Conservation (phyloP, 2,113 vertebrate genomes). For the Gallinago media region DNA sequence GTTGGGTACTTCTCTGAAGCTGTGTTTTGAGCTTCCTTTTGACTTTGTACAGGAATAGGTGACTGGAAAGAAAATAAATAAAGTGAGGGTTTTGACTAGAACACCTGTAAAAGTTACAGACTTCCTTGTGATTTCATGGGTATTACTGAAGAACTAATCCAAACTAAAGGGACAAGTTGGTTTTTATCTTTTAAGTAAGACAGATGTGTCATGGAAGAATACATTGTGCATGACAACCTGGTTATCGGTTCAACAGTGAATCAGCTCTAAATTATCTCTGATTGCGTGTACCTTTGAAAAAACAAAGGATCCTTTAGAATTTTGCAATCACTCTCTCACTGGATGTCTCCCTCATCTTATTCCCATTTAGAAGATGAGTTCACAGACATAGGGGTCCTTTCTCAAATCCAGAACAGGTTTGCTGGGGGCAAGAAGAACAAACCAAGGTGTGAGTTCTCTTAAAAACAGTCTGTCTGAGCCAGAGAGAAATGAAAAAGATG, state of each 20-base stretch:
- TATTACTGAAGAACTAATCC: background rate
- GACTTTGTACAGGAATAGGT: background rate
- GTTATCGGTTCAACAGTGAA: background rate
- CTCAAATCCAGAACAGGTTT: too few species aligned
- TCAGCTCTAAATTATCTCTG: background rate
- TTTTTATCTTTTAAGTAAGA: rapidly evolving
- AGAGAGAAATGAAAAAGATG: background rate
- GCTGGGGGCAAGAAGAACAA: background rate
- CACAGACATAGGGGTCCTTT: background rate
- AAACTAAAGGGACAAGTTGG: background rate
- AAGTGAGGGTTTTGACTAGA: background rate
- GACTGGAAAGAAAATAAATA: background rate
- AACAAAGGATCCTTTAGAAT: background rate
- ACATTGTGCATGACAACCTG: rapidly evolving
- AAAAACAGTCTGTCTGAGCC: background rate
- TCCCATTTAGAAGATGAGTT: rapidly evolving
- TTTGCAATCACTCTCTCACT: rapidly evolving
- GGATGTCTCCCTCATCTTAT: background rate
- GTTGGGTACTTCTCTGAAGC: rapidly evolving
- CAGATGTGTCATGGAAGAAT: background rate
- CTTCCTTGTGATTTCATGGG: background rate
- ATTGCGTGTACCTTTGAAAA: background rate
- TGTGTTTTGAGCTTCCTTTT: background rate
- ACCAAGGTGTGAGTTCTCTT: background rate
- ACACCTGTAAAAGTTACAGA: background rate